These are phyloP conservation scores for Sporophila hypoxantha DNA, from an alignment of 2,113 vertebrate species.

Conservation along the genomic window DNA sequence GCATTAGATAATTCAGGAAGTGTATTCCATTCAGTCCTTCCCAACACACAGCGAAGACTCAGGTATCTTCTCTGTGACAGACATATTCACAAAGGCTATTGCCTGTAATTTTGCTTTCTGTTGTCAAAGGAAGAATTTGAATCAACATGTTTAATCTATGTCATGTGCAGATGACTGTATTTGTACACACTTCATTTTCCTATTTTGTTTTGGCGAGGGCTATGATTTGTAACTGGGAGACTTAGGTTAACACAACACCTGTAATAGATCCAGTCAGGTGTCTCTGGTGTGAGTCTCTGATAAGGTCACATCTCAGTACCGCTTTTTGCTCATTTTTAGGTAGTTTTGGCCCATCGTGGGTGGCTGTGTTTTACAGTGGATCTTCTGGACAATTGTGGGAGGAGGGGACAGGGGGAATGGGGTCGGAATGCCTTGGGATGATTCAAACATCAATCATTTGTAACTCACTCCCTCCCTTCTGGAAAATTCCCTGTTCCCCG, in stretches of 20 bases:
- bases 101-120: background rate
- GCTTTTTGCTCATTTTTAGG: background rate
- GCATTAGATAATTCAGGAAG: background rate
- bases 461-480: no score
- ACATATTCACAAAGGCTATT: background rate
- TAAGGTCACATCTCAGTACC: background rate
- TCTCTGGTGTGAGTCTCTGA: background rate
- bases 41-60: background rate
- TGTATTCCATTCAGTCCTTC: background rate
- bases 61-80: background rate
- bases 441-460: no score
- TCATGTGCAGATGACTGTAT: background rate
- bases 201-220: background rate
- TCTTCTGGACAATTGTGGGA: background rate
- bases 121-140: background rate
- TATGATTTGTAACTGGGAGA: background rate
- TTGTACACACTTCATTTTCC: rapidly evolving
- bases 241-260: background rate
- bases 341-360: background rate
- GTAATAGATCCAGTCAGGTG: background rate
- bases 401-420: no score
- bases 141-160: background rate
- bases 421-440: no score
- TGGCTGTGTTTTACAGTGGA: background rate
- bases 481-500: no score